Conservation (phyloP, 2,113 vertebrate genomes). For the Emydura subglobosa region DNA sequence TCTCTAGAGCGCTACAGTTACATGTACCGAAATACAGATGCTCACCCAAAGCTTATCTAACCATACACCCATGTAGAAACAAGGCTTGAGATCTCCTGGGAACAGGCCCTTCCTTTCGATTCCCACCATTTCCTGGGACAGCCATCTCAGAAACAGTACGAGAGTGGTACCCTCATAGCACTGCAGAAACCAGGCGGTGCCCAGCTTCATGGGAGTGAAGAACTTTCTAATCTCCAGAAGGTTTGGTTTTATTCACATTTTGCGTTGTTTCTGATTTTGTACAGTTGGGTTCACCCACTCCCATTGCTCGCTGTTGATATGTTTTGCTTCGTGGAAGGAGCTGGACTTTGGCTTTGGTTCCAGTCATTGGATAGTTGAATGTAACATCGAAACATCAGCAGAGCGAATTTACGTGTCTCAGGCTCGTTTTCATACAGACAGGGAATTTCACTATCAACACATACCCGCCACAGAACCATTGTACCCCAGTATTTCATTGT, state of each 20-base stretch:
- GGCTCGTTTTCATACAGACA: not conserved
- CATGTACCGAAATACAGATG: not conserved
- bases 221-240: not conserved
- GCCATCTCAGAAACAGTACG: not conserved
- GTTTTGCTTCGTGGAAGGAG: not conserved
- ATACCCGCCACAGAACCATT: not conserved
- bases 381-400: not conserved
- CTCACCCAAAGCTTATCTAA: not conserved
- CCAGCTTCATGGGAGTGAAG: not conserved
- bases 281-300: not conserved
- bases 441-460: not conserved
- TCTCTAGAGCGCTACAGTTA: not conserved
- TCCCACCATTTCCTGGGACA: not conserved
- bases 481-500: not conserved
- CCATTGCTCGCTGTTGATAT: not conserved
- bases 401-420: not conserved
- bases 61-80: not conserved
- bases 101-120: not conserved
- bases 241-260: not conserved
- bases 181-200: rapidly evolving
- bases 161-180: rapidly evolving
- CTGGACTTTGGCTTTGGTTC: not conserved
- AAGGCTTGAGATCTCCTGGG: not conserved
- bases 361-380: not conserved
- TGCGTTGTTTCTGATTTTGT: not conserved